These are phyloP conservation scores for Athene noctua DNA, from an alignment of 2,113 vertebrate species.

Conservation along the genomic window DNA sequence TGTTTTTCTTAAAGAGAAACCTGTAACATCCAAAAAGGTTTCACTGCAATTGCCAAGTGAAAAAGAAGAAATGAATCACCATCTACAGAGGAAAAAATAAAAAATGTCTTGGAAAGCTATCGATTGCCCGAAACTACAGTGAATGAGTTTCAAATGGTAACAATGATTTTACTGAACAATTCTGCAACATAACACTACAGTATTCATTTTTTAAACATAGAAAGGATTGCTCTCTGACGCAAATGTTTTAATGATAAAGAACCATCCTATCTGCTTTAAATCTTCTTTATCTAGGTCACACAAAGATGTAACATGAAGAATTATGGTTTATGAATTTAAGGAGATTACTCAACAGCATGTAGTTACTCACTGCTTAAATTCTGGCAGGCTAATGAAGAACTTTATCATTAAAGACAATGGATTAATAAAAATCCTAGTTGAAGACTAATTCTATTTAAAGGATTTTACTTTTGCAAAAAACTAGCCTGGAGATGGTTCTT, in stretches of 20 bases:
- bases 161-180: not conserved
- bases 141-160: not conserved
- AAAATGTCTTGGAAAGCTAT: not conserved
- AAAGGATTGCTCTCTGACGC: not conserved
- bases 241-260: not conserved
- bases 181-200: not conserved
- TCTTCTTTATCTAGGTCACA: not conserved
- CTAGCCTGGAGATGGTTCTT: not conserved
- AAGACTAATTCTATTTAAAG: not conserved
- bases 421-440: not conserved
- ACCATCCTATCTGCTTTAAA: not conserved
- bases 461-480: not conserved
- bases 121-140: not conserved
- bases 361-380: not conserved
- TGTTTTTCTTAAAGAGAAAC: conserved; percentile 15
- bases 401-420: not conserved
- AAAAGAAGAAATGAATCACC: not conserved
- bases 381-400: not conserved
- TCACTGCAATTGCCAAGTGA: not conserved
- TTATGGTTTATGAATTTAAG: not conserved
- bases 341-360: not conserved
- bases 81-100: not conserved
- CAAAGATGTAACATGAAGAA: not conserved
- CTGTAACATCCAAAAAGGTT: not conserved
- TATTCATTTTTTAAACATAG: not conserved